phyloP scores from a whole-genome alignment of 2,888 invertebrate genomes.

The Leucania comma region DNA sequence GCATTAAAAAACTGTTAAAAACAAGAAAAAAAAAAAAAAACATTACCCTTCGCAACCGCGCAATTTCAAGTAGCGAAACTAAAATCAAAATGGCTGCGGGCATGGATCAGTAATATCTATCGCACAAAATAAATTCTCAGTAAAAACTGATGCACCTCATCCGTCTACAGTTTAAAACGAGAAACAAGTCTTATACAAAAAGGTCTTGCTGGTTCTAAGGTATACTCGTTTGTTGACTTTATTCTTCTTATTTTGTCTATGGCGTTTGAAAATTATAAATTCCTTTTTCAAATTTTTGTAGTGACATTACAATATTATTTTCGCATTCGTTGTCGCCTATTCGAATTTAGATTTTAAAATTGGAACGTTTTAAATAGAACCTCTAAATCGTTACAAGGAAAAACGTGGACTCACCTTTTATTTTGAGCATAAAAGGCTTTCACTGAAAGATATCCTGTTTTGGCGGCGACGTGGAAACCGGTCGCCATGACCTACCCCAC shows the following conservation, averaged over 20 bases:
- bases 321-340: neutral
- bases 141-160: slow-evolving; percentile 85
- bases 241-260: slow-evolving; percentile 65
- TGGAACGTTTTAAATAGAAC: neutral
- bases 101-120: slow-evolving; percentile 64
- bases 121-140: slow-evolving; percentile 67
- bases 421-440: slow-evolving; percentile 55
- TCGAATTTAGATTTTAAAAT: neutral
- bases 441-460: slow-evolving; percentile 63
- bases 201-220: slow-evolving; percentile 66
- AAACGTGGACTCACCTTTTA: neutral
- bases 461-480: slow-evolving; percentile 55
- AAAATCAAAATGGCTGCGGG: slow-evolving; percentile 85
- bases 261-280: slow-evolving; percentile 52
- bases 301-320: slow-evolving; percentile 17
- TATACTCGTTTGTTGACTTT: slow-evolving; percentile 63
- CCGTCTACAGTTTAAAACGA: slow-evolving; percentile 80
- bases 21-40: slow-evolving; percentile 43
- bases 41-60: slow-evolving; percentile 59
- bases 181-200: slow-evolving; percentile 74
- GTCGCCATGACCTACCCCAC: slow-evolving; percentile 63
- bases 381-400: neutral
- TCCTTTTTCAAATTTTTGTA: slow-evolving; percentile 35
- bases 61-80: slow-evolving; percentile 85
- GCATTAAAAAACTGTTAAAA: slow-evolving; percentile 26